A percentile compares a stretch with the other conserved stretches of the same genome.
Evolutionary conservation across 1,140 invertebrate species (phyloP).

Genomic region (Drosophila sucinea): DNA sequence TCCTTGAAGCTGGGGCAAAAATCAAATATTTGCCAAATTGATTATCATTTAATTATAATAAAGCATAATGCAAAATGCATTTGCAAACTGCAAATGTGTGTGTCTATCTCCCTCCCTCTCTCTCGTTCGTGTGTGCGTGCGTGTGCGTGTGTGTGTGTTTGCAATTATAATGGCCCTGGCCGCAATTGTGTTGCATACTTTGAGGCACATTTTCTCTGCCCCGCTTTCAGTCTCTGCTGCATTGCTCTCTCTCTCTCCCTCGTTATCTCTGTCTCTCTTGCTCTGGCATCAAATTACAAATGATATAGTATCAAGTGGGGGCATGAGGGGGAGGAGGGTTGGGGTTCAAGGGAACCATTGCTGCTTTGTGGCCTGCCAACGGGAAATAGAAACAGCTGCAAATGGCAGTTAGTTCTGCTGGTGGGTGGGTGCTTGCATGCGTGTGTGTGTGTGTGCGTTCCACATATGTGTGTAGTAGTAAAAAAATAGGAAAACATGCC

Average conservation of each 20-base stretch:
- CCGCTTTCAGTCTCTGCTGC: background rate
- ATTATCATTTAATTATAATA: constrained; percentile 79
- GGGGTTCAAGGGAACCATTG: constrained; percentile 14
- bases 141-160: constrained; percentile 32
- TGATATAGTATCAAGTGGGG: constrained; percentile 49
- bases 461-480: constrained; percentile 17
- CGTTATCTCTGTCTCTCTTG: background rate
- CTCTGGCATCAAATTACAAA: constrained; percentile 70
- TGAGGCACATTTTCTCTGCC: constrained; percentile 63
- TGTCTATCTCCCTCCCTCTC: constrained; percentile 13
- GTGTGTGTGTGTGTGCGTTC: constrained; percentile 26
- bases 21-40: constrained; percentile 78
- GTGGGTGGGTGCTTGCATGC: constrained; percentile 7
- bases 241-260: constrained; percentile 26
- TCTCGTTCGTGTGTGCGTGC: constrained; percentile 22
- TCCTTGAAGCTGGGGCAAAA: constrained; percentile 22
- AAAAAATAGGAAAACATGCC: constrained; percentile 54
- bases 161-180: constrained; percentile 75
- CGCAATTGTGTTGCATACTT: constrained; percentile 76
- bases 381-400: constrained; percentile 78
- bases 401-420: constrained; percentile 60
- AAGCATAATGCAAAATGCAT: constrained; percentile 68
- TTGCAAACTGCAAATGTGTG: constrained; percentile 49
- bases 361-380: constrained; percentile 65
- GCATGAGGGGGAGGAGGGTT: background rate